phyloP scores from a whole-genome alignment of 1,140 invertebrate genomes.

The Microplitis demolitor region DNA sequence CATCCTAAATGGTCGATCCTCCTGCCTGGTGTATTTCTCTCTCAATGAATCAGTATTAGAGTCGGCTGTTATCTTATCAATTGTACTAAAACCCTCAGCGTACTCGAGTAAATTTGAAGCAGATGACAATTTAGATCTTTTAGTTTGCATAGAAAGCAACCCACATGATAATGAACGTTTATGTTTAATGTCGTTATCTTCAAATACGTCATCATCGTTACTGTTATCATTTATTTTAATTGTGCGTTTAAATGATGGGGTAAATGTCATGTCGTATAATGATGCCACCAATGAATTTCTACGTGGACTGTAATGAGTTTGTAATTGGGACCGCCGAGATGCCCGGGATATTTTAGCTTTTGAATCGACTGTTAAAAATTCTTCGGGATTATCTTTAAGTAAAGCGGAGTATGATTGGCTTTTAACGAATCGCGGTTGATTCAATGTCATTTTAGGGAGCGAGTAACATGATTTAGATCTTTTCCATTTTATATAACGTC shows the following conservation, averaged over 20 bases:
- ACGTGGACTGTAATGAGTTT: background rate
- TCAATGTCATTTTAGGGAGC: conserved; percentile 32
- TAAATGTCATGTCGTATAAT: conserved; percentile 45
- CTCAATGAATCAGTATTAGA: conserved; percentile 23
- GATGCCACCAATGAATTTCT: conserved; percentile 33
- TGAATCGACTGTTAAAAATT: background rate
- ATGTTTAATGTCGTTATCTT: background rate
- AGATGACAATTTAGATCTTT: background rate
- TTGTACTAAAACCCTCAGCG: background rate
- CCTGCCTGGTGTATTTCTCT: conserved; percentile 45
- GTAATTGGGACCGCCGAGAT: background rate
- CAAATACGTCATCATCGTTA: background rate
- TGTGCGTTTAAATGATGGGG: conserved; percentile 41
- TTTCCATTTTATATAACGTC: conserved; percentile 44
- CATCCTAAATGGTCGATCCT: conserved; percentile 43
- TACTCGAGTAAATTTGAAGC: background rate
- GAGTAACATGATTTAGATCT: conserved; percentile 43
- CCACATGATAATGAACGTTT: background rate
- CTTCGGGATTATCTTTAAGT: conserved; percentile 31
- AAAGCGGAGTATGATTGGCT: conserved; percentile 36
- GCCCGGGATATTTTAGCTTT: background rate
- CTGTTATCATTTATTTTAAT: conserved; percentile 34
- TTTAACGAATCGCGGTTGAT: conserved; percentile 38
- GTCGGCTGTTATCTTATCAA: background rate
- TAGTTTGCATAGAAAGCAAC: background rate